Evolutionary conservation across 2,888 invertebrate species (phyloP), one percentile per base, ranked within the genome.

Genomic region (Melieria crassipennis): DNA sequence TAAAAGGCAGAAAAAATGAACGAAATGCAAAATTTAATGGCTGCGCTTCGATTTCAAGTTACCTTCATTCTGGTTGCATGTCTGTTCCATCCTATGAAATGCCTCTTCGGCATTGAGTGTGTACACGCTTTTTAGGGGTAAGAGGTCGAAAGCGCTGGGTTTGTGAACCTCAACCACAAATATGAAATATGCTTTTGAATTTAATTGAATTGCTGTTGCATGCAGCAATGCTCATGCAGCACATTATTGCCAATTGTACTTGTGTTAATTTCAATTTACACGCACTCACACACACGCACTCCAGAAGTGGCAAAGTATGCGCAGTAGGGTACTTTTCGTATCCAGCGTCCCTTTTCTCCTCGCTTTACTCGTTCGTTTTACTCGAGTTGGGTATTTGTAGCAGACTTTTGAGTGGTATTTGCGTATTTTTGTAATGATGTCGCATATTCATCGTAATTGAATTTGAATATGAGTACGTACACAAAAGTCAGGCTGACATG

Each of bases 201-300:
- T 65, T 6, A 58, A 58, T 42, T 58, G 42, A 64, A 50, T 50
- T 58, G 45, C 42, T 57, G 42, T 70, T 65, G 58, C 64, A 64
- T 61, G 64, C n/a, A 16, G 50, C 43, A 43, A n/a, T 48, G 30
- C 9, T 55, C 9, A 16, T 10, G 42, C 78, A 62, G 62, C 13
- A 45, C 69, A 72, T 72, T 64, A 67, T 66, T 74, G 72, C 70
- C 62, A 66, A 69, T 57, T 82, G 82, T 82, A 79, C 79, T 79
- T 82, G 81, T 80, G 82, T 81, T 81, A 75, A 81, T 82, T 66
- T 65, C 47, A 67, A 56, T 71, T 68, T 62, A 50, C 11, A 11
- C 11, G 50, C 11, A 11, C 11, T 50, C 11, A 13, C 9, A 13
- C 13, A 13, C 13, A 13, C 13, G 52, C 13, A 5, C 13, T 5